Base-by-base conservation (phyloP, 2,113 vertebrate genomes). In the Lampris megalopsis region DNA sequence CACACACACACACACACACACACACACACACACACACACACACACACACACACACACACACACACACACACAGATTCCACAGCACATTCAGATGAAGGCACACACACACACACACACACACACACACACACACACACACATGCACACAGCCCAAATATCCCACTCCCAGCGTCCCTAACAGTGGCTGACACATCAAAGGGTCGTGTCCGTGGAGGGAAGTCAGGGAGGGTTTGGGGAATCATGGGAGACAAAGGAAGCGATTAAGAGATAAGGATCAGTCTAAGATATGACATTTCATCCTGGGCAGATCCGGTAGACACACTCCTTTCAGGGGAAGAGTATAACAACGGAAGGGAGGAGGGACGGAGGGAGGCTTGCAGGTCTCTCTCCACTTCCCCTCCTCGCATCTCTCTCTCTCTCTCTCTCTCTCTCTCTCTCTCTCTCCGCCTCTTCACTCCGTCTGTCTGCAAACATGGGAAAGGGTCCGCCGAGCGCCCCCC, bases 251-350 rank as follows among this genome's bases (percentile, higher is more conserved):
- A 98, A 98, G 95, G 94, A 95, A 97, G 97, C 94, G 93, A 96
- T 98, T 96, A 96, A 95, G 95, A 97, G 97, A 98, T 97, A 98
- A 98, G 93, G 91, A 97, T 97, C 95, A 92, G 94, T 92, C 95
- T 93, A 93, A 95, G 95, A 97, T 97, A 97, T 96, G 97, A 98
- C 96, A 98, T 98, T 97, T 97, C 96, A 98, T 96, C 96, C 96
- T 93, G 90, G 95, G 93, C 94, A 94, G 95, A 96, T 95, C 95
- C 92, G 87, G 92, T 91, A 95, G 94, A 96, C 95, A 95, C 94
- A 94, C 95, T 96, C 95, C 95, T 94, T 95, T 94, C 94, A 95
- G 93, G 91, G 24, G 86, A 91, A 86, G 93, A 95, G 92, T 90
- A 95, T 93, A 92, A 68, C 80, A 81, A 75, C 80, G 78, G 79